Base-by-base conservation (phyloP, 2,113 vertebrate species). In the Labeo catla region DNA sequence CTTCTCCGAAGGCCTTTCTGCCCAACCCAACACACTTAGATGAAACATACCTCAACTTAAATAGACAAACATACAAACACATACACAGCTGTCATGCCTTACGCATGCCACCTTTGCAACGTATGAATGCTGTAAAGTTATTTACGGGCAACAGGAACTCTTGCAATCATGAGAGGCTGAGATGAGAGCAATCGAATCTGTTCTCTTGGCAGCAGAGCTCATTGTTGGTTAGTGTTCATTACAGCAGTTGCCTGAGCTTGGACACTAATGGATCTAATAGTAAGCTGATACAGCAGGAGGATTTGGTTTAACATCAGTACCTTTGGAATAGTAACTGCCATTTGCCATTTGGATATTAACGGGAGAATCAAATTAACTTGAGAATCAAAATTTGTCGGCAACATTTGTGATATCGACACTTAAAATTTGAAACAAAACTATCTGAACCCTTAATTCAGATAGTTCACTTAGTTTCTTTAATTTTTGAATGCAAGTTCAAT, bases 11-110 rank as follows among this genome's bases (percentile, higher is more conserved):
- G 61, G 74, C 65, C 65, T 85, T 54, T 82, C 45, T n/a, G 52
- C 78, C 68, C 85, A 61, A 23, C 79, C 85, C 78, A 65, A 52
- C 54, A 65, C 34, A 82, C 66, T 81, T 50, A 52, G 61, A 59
- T n/a, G 45, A 74, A 82, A 82, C 85, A 74, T 86, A 65, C 28
- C 76, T 79, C 77, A 59, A 77, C 85, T 61, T 61, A 61, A 70
- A 81, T 73, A 81, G 65, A 74, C 50, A 86, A 65, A 86, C 54
- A 76, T 78, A 85, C 74, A 85, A 54, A 54, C 76, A 54, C 74
- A 77, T 79, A 79, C 66, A 86, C 82, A 74, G 68, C 68, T 84
- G 82, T 84, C 68, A 84, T 50, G 50, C 39, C 28, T 21, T 36
- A 4, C 4, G 76, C 81, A 83, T 70, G 81, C 65, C 65, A 83